Percentiles rank a stretch among this genome's conserved stretches.
Conservation (phyloP, 1,140 invertebrate genomes). For the Caenorhabditis remanei region DNA sequence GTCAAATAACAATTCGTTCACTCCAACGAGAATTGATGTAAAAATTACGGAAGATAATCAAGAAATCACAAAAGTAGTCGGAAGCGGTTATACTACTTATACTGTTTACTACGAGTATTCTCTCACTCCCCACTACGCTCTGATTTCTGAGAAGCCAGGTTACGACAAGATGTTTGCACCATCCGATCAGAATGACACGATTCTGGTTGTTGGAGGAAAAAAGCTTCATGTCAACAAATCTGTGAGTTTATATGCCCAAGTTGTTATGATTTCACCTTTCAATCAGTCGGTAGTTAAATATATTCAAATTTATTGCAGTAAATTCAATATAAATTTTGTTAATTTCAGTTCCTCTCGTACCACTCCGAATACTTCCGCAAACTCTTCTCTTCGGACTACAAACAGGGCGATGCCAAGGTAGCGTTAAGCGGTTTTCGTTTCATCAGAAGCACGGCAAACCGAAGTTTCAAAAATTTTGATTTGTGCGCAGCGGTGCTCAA, state of each 20-base stretch:
- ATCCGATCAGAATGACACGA: background rate
- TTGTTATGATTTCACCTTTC: background rate
- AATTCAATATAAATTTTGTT: too few relatives aligned
- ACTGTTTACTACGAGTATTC: background rate
- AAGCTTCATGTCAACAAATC: background rate
- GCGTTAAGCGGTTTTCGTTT: background rate
- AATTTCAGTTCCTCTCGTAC: background rate
- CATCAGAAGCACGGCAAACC: too few relatives aligned
- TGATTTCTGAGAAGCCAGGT: background rate
- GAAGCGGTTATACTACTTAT: too few relatives aligned
- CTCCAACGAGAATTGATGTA: background rate
- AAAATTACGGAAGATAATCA: background rate
- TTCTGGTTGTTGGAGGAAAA: background rate
- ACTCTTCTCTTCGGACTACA: background rate
- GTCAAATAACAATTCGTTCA: background rate
- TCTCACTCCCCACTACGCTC: background rate
- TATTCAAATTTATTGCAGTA: too few relatives aligned
- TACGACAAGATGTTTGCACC: background rate
- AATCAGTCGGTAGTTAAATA: too few relatives aligned
- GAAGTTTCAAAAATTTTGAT: background rate
- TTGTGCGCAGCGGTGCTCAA: too few relatives aligned
- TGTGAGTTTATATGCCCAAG: background rate
- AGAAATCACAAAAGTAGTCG: background rate
- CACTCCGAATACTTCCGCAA: background rate
- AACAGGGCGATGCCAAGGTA: background rate